Base-by-base conservation (phyloP, 1,140 invertebrate species). In the Ephestia elutella region DNA sequence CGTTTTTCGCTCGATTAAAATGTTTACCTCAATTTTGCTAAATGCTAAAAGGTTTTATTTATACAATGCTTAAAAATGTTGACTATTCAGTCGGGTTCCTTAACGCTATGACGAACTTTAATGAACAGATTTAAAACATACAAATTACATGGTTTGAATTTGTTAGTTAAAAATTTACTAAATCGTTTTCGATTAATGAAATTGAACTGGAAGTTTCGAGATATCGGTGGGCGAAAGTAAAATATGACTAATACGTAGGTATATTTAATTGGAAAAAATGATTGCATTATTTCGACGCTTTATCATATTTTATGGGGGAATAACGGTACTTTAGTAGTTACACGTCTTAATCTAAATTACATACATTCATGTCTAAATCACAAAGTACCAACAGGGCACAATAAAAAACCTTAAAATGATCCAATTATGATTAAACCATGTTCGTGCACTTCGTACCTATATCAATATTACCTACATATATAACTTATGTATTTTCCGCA, bases 1-100 rank as follows among this genome's bases (percentile, higher is more conserved):
- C 38, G 21, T 25, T 53, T 20, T 25, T 53, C 21, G 20, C 20
- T 60, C 58, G 59, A 67, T 55, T 68, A 71, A 65, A 67, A 71
- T 62, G 59, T 60, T 59, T 63, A 61, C 59, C 71, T 73, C 65
- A 54, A 61, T 63, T 57, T 59, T 44, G 57, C 79, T 81, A 82
- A 61, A 5, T 25, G 55, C 71, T 80, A 81, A 69, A 76, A 49
- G 55, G 76, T 71, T 74, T 75, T 73, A 75, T 71, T 74, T 78
- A 74, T 73, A 75, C 71, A 79, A 71, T 77, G 67, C 78, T 80
- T 83, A 82, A 77, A 81, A 85, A 74, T n/a, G 74, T 79, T 87
- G 84, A 87, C 84, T 87, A 87, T 87, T 87, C 84, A 87, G 84
- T 87, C 84, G 75, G 82, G 75, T 83, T 78, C 65, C 82, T 87